Base-by-base conservation (phyloP, 2,113 vertebrate species). In the Dinomys branickii region DNA sequence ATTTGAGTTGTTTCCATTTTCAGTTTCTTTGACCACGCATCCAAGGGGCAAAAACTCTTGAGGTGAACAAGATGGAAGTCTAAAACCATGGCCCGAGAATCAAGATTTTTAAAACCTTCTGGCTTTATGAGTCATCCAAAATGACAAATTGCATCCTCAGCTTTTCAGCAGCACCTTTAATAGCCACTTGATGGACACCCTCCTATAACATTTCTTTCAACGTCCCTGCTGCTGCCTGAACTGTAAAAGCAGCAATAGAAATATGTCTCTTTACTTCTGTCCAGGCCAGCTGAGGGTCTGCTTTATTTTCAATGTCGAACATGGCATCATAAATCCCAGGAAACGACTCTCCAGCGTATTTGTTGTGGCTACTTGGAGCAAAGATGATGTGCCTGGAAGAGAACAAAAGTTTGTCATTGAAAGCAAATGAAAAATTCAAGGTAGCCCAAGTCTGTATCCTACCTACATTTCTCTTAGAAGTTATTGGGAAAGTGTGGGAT, bases 281-380 rank as follows among this genome's bases (percentile, higher is more conserved):
- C 99, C 99, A 99, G 85, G 99, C 98, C 93, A 96, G 97, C 52
- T 17, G 75, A 16, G 98, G 98, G 82, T 99, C 98, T 33, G 73
- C 95, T 56, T 98, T 98, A 88, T 98, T 99, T 97, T 98, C 82
- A 19, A 99, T 99, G 94, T 99, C 99, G 97, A 99, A 99, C 97
- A 99, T 93, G 52, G 99, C 99, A 89, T 99, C 99, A 2, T 99
- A 99, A 97, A 99, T 99, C 73, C 99, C 99, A 13, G 99, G 99
- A 95, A 99, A 99, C 61, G 99, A 99, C 98, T 99, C 99, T 41
- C 99, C 99, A 10, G 99, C 99, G 2, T 99, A 99, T 97, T 99
- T 99, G 97, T 99, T 99, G 89, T 99, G 99, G 94, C 99, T 99
- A 98, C 99, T 99, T 54, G 99, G 99, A 97, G 99, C 99, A 96